Conservation (phyloP, 2,888 invertebrate genomes). For the Asteroscopus sphinx region DNA sequence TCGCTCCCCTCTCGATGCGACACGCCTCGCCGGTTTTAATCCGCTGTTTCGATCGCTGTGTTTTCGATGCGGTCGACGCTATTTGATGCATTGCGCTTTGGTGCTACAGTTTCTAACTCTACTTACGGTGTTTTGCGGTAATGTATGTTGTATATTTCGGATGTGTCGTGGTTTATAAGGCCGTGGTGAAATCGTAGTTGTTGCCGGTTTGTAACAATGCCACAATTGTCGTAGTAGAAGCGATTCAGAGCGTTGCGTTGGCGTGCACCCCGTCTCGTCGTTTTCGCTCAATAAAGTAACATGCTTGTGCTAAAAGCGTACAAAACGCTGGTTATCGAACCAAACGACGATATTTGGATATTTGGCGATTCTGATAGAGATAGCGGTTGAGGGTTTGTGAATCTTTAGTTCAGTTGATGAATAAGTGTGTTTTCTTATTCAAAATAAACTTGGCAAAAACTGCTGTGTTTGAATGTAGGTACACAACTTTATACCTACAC, state of each 20-base stretch:
- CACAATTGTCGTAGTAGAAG: constrained; percentile 65
- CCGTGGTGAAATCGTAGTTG: constrained; percentile 56
- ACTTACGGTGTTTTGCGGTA: constrained; percentile 12
- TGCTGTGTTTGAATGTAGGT: too few species aligned
- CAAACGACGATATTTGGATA: constrained; percentile 8
- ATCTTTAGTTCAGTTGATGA: neutral
- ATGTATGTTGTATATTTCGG: constrained; percentile 41
- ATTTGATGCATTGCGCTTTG: constrained; percentile 43
- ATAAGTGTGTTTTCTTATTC: too few species aligned
- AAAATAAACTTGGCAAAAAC: too few species aligned
- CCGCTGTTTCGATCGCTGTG: constrained; percentile 47
- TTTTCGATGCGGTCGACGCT: neutral
- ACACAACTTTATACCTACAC: too few species aligned
- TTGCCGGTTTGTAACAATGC: constrained; percentile 61
- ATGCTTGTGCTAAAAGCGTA: constrained; percentile 22
- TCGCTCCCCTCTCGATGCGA: constrained; percentile 75
- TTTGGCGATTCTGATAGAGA: constrained; percentile 21
- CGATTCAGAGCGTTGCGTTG: constrained; percentile 61
- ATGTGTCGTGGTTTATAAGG: constrained; percentile 34
- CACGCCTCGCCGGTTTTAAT: constrained; percentile 63
- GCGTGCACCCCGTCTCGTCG: constrained; percentile 17
- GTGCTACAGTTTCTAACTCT: neutral
- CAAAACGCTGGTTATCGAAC: constrained; percentile 47
- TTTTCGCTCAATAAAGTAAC: constrained; percentile 50
- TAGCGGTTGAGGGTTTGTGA: neutral